These are phyloP conservation scores for Coracias cyanogaster DNA, from an alignment of 2,797 vertebrate species.

Conservation along the genomic window DNA sequence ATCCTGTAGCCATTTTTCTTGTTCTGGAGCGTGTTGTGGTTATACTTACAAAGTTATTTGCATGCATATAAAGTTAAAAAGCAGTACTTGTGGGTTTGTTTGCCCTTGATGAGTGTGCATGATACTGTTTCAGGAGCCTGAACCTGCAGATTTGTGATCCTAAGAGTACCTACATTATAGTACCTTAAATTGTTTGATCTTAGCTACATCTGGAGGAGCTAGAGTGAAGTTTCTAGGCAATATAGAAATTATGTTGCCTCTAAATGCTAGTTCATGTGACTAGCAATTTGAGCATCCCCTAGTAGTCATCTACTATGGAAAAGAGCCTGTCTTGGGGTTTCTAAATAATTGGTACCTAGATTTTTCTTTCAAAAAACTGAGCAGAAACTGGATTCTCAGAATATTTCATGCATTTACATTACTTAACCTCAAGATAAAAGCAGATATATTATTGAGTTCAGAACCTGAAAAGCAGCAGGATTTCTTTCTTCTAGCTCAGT, in stretches of 20 bases:
- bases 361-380: not conserved
- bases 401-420: not conserved
- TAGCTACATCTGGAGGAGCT: not conserved
- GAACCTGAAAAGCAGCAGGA: not conserved
- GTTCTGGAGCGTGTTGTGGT: not conserved
- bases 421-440: not conserved
- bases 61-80: accelerated
- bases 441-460: not conserved
- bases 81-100: not conserved
- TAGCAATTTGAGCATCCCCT: not conserved
- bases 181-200: not conserved
- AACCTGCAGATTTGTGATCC: not conserved
- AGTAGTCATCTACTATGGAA: not conserved
- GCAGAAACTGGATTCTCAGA: not conserved
- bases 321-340: not conserved
- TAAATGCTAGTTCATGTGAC: not conserved
- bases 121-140: not conserved
- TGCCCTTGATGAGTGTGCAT: not conserved
- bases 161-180: not conserved
- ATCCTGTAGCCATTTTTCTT: not conserved
- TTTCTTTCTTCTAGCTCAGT: not conserved
- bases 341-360: not conserved
- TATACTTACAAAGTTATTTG: not conserved
- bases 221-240: not conserved
- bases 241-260: not conserved